These are phyloP conservation scores for Varecia variegata DNA, from an alignment of 2,797 vertebrate genomes.

Conservation along the genomic window DNA sequence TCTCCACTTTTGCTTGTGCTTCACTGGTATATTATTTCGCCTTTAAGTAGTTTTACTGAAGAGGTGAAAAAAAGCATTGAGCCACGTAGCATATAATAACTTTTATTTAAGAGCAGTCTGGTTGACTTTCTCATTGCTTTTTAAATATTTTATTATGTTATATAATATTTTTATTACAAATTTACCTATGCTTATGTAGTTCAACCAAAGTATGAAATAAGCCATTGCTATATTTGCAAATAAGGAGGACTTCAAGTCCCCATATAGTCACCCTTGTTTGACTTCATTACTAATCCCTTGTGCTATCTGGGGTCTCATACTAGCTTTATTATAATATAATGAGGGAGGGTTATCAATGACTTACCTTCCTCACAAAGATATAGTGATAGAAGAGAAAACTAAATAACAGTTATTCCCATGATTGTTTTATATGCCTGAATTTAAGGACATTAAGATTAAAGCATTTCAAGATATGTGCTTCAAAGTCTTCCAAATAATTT, in stretches of 20 bases:
- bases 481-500: conserved; percentile 53
- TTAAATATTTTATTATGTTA: conserved; percentile 53
- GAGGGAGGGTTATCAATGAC: conserved; percentile 10
- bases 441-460: conserved; percentile 17
- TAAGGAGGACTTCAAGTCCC: background rate
- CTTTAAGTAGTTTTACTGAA: background rate
- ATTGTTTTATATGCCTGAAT: conserved; percentile 10
- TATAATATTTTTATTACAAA: background rate
- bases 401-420: background rate
- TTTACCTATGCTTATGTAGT: background rate
- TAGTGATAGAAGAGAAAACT: conserved; percentile 3
- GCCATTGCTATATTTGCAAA: conserved; percentile 4
- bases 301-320: conserved; percentile 16
- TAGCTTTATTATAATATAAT: conserved; percentile 17
- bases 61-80: background rate
- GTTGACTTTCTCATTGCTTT: conserved; percentile 27
- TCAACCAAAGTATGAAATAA: conserved; percentile 21
- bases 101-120: background rate
- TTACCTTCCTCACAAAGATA: conserved; percentile 19
- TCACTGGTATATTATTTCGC: conserved; percentile 8
- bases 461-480: conserved; percentile 30
- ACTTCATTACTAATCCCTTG: conserved; percentile 19
- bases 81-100: background rate
- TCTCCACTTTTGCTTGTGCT: conserved; percentile 8
- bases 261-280: conserved; percentile 3